phyloP scores from a whole-genome alignment of 1,140 invertebrate genomes.

The Hyposmocoma kahamanoa region DNA sequence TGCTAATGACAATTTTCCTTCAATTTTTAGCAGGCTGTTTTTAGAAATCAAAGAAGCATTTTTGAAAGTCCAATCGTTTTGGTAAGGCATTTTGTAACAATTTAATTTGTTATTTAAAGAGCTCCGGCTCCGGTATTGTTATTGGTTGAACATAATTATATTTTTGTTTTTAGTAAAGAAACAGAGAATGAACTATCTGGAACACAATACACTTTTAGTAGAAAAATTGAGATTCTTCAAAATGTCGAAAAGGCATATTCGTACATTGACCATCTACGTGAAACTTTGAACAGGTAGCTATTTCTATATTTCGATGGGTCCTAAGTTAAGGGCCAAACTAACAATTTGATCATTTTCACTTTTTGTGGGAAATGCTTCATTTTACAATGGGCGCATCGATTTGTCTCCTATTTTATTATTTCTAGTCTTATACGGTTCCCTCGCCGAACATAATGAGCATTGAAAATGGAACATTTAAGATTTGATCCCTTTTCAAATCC shows the following conservation, averaged over 20 bases:
- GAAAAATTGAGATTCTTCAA: constrained; percentile 10
- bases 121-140: neutral
- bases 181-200: constrained; percentile 9
- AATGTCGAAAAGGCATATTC: constrained; percentile 14
- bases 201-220: neutral
- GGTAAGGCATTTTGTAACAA: constrained; percentile 18
- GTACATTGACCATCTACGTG: constrained; percentile 20
- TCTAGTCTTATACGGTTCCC: too few species aligned
- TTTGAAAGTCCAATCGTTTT: constrained; percentile 25
- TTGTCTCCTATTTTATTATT: too few species aligned
- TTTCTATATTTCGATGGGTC: too few species aligned
- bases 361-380: too few species aligned
- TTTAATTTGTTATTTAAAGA: neutral
- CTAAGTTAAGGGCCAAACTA: too few species aligned
- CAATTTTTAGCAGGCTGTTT: constrained; percentile 21
- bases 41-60: constrained; percentile 25
- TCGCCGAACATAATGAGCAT: too few species aligned
- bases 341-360: too few species aligned
- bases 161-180: constrained; percentile 19
- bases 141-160: neutral
- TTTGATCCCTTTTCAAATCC: too few species aligned
- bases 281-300: constrained; percentile 30
- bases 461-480: too few species aligned
- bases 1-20: constrained; percentile 10
- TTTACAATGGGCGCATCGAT: too few species aligned